A percentile compares a stretch with the other conserved stretches of the same genome.
These are phyloP conservation scores for Ariopsis seemanni DNA, from an alignment of 2,113 vertebrate species.

Conservation along the genomic window DNA sequence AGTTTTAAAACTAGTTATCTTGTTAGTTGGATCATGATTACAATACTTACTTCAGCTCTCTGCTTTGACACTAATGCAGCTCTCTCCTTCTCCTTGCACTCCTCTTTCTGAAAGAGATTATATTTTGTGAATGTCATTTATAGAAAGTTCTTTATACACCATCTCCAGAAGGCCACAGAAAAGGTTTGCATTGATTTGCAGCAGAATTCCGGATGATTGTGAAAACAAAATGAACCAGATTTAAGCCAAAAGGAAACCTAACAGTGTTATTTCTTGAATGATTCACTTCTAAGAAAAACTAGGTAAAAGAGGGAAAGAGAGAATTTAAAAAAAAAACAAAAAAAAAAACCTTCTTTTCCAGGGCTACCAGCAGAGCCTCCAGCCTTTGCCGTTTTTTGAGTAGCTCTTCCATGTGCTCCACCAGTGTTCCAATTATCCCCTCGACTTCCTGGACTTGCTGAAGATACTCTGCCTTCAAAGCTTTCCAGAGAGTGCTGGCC, in stretches of 20 bases:
- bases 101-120: slow-evolving; percentile 43
- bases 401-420: slow-evolving; percentile 57
- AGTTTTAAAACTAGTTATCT: background rate
- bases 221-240: background rate
- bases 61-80: slow-evolving; percentile 36
- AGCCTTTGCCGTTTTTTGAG: slow-evolving; percentile 52
- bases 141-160: background rate
- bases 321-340: no score
- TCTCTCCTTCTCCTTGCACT: slow-evolving; percentile 47
- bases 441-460: slow-evolving; percentile 60
- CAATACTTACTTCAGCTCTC: slow-evolving; percentile 49
- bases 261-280: background rate
- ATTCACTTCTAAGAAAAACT: background rate
- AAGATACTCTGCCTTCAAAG: slow-evolving; percentile 63
- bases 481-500: slow-evolving; percentile 65
- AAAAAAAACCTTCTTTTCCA: slow-evolving; percentile 60
- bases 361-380: slow-evolving; percentile 51
- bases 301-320: background rate
- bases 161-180: background rate
- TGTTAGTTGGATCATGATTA: background rate
- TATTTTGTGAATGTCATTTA: background rate
- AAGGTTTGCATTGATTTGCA: background rate
- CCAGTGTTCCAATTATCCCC: slow-evolving; percentile 54
- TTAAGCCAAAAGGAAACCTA: background rate
- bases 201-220: background rate